Percentiles rank a stretch among this genome's conserved stretches.
phyloP scores from a whole-genome alignment of 2,888 invertebrate species.

The Balanococcus diminutus region DNA sequence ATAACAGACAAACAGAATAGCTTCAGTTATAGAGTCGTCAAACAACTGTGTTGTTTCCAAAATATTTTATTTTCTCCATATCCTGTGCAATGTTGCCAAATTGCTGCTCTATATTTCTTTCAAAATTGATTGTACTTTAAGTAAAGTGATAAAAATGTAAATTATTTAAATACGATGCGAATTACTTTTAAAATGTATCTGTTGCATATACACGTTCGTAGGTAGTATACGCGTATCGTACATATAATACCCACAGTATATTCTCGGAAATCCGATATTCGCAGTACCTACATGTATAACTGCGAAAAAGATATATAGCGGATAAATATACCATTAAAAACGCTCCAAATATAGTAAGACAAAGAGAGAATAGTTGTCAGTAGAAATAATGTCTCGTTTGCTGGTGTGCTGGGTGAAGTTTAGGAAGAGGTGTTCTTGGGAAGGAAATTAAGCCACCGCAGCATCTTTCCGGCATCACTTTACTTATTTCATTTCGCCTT shows the following conservation, averaged over 20 bases:
- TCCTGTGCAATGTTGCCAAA: no score
- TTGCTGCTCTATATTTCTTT: no score
- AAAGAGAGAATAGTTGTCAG: background rate
- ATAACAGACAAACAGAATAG: no score
- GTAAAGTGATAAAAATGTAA: background rate
- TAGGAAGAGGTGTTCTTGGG: background rate
- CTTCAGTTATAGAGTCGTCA: no score
- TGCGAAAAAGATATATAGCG: background rate
- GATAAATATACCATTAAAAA: conserved; percentile 11
- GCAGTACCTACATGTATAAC: background rate
- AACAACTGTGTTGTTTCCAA: no score
- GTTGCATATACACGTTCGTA: background rate
- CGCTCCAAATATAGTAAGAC: background rate
- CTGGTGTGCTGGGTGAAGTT: background rate
- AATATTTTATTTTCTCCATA: no score
- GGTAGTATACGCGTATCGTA: background rate
- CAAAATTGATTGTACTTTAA: no score
- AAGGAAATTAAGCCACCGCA: conserved; percentile 32
- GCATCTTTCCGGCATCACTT: conserved; percentile 15
- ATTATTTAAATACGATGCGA: background rate
- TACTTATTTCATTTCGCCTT: background rate
- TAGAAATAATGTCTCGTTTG: background rate
- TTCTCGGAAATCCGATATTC: conserved; percentile 5
- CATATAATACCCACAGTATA: background rate
- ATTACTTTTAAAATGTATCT: background rate